These are phyloP conservation scores for Oncorhynchus keta DNA, from an alignment of 2,113 vertebrate species.

Conservation along the genomic window DNA sequence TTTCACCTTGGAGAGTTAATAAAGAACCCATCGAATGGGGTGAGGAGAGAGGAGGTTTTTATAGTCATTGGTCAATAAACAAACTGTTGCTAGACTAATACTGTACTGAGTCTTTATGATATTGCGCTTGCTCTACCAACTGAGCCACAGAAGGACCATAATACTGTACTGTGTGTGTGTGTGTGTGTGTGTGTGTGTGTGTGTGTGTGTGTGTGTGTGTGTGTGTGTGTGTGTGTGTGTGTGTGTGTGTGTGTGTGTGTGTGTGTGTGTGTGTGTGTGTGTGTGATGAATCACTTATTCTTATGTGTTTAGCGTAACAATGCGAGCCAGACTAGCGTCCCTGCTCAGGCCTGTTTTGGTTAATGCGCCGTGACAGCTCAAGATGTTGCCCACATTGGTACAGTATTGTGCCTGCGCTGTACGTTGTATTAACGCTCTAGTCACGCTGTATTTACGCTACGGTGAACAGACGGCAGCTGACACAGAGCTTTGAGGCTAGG, in stretches of 20 bases:
- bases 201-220: too few species aligned
- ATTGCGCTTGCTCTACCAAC: too few species aligned
- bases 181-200: too few species aligned
- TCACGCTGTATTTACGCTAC: conserved; percentile 24
- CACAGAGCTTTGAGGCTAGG: conserved; percentile 11
- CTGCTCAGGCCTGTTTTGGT: conserved; percentile 47
- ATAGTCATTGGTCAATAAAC: too few species aligned
- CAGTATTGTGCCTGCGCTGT: conserved; percentile 49
- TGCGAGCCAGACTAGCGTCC: conserved; percentile 29
- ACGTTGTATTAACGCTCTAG: conserved; percentile 28
- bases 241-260: neutral
- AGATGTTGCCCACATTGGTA: conserved; percentile 54
- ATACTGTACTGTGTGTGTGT: too few species aligned
- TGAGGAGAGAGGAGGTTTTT: neutral
- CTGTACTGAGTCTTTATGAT: too few species aligned
- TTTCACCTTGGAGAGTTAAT: conserved; percentile 57
- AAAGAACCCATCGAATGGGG: conserved; percentile 48
- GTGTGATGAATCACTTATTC: conserved; percentile 7
- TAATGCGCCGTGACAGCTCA: conserved; percentile 67
- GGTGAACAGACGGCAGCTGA: conserved; percentile 21
- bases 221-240: neutral
- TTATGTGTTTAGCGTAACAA: conserved; percentile 30
- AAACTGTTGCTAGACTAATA: too few species aligned
- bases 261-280: neutral
- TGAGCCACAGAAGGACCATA: too few species aligned